A percentile compares a stretch with the other conserved stretches of the same genome.
phyloP scores from a whole-genome alignment of 2,797 vertebrate genomes.

The Chanos chanos region DNA sequence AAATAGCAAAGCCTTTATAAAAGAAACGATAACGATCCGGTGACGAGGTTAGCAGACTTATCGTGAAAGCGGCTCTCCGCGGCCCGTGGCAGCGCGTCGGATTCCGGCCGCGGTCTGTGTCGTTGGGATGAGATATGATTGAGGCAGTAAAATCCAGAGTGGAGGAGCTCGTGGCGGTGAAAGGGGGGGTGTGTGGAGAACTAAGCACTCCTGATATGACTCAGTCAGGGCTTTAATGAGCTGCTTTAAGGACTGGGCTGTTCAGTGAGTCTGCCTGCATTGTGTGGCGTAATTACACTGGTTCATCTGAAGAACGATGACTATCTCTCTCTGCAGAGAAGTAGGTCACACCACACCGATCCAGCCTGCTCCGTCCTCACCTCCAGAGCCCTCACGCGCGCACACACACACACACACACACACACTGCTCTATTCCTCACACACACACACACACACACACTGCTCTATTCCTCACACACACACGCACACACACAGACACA shows the following conservation, averaged over 20 bases:
- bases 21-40: no score
- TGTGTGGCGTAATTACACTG: constrained; percentile 43
- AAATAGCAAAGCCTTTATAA: no score
- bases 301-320: constrained; percentile 42
- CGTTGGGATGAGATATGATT: constrained; percentile 13
- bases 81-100: not conserved
- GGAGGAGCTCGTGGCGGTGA: constrained; percentile 9
- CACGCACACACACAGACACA: no score
- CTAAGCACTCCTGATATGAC: constrained; percentile 30
- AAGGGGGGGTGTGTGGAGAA: constrained; percentile 38
- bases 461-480: no score
- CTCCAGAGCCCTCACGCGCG: constrained; percentile 25
- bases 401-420: no score
- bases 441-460: no score
- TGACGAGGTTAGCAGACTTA: no score
- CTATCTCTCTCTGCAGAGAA: constrained; percentile 34
- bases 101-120: not conserved
- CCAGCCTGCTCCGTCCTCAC: constrained; percentile 20
- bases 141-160: constrained; percentile 13
- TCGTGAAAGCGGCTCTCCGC: not conserved
- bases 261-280: constrained; percentile 41
- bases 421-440: no score
- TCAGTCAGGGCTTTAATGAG: constrained; percentile 39
- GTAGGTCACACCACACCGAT: constrained; percentile 38
- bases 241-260: constrained; percentile 37